A percentile compares a stretch with the other conserved stretches of the same genome.
Conservation (phyloP, 2,113 vertebrate species). For the Pseudonaja textilis region DNA sequence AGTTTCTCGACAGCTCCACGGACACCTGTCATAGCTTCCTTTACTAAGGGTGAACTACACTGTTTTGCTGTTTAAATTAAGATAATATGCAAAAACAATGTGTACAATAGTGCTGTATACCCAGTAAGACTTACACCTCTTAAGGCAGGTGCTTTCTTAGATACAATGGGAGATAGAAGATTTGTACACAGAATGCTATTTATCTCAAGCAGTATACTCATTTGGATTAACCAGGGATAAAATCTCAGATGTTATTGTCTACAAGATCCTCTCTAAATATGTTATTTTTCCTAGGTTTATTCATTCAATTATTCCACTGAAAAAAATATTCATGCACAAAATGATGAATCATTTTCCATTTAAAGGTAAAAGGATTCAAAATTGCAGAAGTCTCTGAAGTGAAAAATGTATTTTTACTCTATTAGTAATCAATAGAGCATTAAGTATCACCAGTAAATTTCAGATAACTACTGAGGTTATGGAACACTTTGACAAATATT, state of each 20-base stretch:
- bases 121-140: neutral
- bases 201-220: neutral
- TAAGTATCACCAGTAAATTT: slow-evolving; percentile 27
- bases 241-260: neutral
- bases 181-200: neutral
- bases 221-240: neutral
- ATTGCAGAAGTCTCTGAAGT: rapidly evolving
- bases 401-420: slow-evolving; percentile 25
- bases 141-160: neutral
- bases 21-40: neutral
- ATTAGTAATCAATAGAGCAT: slow-evolving; percentile 16
- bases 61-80: neutral
- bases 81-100: neutral
- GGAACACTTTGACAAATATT: neutral
- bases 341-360: neutral
- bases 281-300: neutral
- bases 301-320: neutral
- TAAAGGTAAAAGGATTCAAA: slow-evolving; percentile 16
- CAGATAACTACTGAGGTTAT: neutral
- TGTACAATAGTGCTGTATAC: neutral
- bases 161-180: neutral
- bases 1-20: neutral
- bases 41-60: neutral
- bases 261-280: neutral
- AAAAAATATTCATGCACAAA: slow-evolving; percentile 7